Percentiles rank a stretch among this genome's conserved stretches.
These are phyloP conservation scores for Germaria angustata DNA, from an alignment of 2,888 invertebrate species.

Conservation along the genomic window DNA sequence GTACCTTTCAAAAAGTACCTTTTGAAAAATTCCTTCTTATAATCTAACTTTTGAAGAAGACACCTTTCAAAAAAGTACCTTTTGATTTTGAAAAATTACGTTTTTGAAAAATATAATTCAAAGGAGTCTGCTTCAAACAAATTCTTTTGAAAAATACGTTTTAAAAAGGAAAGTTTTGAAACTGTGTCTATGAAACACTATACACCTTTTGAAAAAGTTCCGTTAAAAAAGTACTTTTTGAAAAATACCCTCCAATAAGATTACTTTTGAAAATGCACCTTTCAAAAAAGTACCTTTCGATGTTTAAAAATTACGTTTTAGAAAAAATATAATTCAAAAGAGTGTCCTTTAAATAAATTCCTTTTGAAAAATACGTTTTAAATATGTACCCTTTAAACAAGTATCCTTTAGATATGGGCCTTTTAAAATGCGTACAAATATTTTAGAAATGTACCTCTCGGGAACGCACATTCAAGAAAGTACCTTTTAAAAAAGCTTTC, in stretches of 20 bases:
- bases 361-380: neutral
- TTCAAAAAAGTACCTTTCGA: neutral
- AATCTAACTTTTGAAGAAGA: too few species aligned
- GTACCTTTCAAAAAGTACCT: neutral
- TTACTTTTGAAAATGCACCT: neutral
- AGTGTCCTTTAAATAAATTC: neutral
- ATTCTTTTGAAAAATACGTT: neutral
- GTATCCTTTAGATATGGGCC: too few species aligned
- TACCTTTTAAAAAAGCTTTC: neutral
- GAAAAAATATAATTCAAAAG: too few species aligned
- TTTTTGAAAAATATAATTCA: too few species aligned
- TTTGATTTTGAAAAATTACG: neutral
- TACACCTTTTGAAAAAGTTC: neutral
- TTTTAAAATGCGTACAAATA: neutral
- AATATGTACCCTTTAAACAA: neutral
- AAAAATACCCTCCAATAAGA: too few species aligned
- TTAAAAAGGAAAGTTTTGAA: neutral
- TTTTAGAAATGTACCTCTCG: neutral
- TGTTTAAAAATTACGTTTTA: neutral
- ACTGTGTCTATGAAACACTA: too few species aligned
- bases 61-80: neutral
- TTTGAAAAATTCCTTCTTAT: neutral
- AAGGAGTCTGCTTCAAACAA: neutral
- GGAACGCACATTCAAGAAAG: too few species aligned
- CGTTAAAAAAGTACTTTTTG: neutral